Percentiles rank a stretch among this genome's conserved stretches.
Conservation (phyloP, 1,140 invertebrate species). For the Neomicropteryx cornuta region DNA sequence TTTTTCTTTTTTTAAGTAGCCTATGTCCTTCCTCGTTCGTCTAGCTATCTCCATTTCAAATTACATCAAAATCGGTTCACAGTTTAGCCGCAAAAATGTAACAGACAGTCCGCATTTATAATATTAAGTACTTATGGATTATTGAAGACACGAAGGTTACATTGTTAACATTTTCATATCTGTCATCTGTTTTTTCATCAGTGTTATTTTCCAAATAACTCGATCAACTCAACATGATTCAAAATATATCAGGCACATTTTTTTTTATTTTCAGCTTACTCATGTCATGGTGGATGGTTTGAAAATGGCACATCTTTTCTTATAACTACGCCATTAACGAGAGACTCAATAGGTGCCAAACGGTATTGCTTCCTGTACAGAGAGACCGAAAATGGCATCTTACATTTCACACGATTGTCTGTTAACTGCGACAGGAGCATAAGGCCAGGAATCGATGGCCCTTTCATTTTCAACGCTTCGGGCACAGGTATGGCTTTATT, state of each 20-base stretch:
- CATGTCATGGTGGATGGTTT: constrained; percentile 69
- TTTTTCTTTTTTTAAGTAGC: too few species aligned
- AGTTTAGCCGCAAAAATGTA: background rate
- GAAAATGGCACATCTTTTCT: constrained; percentile 64
- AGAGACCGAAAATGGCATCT: constrained; percentile 30
- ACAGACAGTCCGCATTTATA: background rate
- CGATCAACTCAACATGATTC: background rate
- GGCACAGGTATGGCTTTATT: constrained; percentile 28
- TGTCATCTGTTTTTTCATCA: background rate
- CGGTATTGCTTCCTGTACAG: constrained; percentile 52
- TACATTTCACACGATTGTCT: constrained; percentile 41
- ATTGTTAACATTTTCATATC: too few species aligned
- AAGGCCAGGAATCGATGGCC: constrained; percentile 29
- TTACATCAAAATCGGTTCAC: too few species aligned
- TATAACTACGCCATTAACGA: constrained; percentile 57
- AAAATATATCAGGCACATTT: background rate
- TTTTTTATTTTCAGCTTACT: constrained; percentile 51
- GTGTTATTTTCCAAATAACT: background rate
- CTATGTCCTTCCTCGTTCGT: too few species aligned
- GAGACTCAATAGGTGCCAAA: constrained; percentile 40
- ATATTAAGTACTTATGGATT: background rate
- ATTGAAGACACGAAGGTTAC: too few species aligned
- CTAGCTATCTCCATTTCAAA: too few species aligned
- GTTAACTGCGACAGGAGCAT: constrained; percentile 42
- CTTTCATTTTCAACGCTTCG: constrained; percentile 39